Conservation (phyloP, 2,888 invertebrate species). For the Nomada ruficornis region DNA sequence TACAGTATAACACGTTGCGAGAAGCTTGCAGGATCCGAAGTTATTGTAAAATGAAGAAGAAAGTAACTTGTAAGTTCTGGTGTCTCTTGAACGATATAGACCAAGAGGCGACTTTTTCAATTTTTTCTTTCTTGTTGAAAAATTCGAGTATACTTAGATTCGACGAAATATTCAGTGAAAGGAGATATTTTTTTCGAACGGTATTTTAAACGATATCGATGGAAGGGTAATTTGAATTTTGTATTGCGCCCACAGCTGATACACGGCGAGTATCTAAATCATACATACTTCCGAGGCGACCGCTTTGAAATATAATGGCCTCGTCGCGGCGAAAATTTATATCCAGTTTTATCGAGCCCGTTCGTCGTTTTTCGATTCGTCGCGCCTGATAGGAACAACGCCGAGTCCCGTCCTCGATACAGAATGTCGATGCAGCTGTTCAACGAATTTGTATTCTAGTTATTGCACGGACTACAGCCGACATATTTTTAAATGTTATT, state of each 20-base stretch:
- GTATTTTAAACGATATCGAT: constrained; percentile 43
- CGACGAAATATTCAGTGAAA: background rate
- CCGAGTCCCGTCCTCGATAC: constrained; percentile 13
- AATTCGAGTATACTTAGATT: constrained; percentile 1
- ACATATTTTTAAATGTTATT: constrained; percentile 12
- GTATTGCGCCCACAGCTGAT: constrained; percentile 40
- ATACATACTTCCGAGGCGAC: constrained; percentile 30
- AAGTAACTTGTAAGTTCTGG: background rate
- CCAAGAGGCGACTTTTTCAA: background rate
- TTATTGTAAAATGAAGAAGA: constrained; percentile 49
- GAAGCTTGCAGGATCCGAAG: constrained; percentile 47
- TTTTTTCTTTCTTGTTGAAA: background rate
- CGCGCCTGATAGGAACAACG: constrained; percentile 23
- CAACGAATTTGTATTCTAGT: constrained; percentile 17
- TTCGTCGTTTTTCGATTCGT: constrained; percentile 42
- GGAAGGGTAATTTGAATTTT: constrained; percentile 49
- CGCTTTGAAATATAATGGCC: constrained; percentile 58
- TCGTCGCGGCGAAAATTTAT: constrained; percentile 54
- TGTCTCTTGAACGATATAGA: background rate
- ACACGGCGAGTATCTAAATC: constrained; percentile 49
- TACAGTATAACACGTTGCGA: background rate
- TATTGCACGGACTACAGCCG: background rate
- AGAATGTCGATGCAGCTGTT: background rate
- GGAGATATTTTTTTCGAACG: background rate
- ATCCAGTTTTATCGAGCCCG: constrained; percentile 47